Evolutionary conservation across 2,888 invertebrate genomes (phyloP), one percentile per base, ranked within the genome.

Genomic region (Perdita meconis): DNA sequence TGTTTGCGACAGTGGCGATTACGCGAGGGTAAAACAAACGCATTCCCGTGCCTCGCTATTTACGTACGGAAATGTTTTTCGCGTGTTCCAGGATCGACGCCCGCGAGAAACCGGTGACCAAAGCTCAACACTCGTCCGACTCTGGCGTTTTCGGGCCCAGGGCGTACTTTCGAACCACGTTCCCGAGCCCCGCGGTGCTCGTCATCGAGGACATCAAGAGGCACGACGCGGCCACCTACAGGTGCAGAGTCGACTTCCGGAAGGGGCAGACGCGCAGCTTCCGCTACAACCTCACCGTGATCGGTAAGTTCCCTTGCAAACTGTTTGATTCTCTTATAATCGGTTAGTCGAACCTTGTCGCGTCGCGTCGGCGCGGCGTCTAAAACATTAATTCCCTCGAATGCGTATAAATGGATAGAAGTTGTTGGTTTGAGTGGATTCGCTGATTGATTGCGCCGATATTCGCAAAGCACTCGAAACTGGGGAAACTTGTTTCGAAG

Each of bases 241-340:
- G 97, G 81, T 98, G 98, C 93, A 94, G 97, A 80, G 96, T 97
- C 84, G 97, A 98, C 94, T 98, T 97, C 94, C 94, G 96, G 81
- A 97, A 97, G 92, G 96, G 97, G 81, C 97, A 97, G 93, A 97
- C 97, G 78, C 95, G 97, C 92, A 97, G 96, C 93, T 96, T 97
- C 93, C 95, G 96, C 90, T 97, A 97, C 93, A 97, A 97, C 93
- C 95, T 98, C 89, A 97, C 97, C 81, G 97, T 98, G 85, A 96
- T 97, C 90, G 97, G 97, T 97, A 92, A 96, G 96, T 94, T 47
- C 1, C 13, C 2, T 16, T 30, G 3, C 55, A n/a, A 8, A 8
- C n/a, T n/a, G n/a, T 44, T 19, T 0, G 10, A 6, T 2, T 16
- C 16, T 44, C 8, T 10, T 19, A 2, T 16, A 8, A 2, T 6